phyloP scores from a whole-genome alignment of 2,113 vertebrate species.

The Nasalis larvatus region DNA sequence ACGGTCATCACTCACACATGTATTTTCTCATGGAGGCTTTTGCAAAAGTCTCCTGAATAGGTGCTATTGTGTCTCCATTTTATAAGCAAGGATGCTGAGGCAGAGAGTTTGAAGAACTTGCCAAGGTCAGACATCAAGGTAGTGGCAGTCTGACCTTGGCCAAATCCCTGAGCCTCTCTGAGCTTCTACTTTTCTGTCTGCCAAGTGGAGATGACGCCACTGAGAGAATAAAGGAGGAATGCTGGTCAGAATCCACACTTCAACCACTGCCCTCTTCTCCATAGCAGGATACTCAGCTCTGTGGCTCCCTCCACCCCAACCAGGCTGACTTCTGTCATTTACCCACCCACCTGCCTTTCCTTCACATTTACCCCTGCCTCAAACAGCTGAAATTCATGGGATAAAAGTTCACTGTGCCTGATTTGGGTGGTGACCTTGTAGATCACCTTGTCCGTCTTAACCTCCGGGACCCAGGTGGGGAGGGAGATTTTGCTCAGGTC shows the following conservation, averaged over 20 bases:
- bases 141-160: too few relatives aligned
- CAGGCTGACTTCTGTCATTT: background rate
- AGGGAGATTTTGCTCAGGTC: background rate
- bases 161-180: too few relatives aligned
- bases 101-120: background rate
- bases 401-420: background rate
- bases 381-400: background rate
- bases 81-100: fast-evolving
- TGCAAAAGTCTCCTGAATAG: fast-evolving
- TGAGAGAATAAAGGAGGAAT: too few relatives aligned
- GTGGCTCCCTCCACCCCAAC: background rate
- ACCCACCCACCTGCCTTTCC: too few relatives aligned
- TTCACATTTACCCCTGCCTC: too few relatives aligned
- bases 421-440: background rate
- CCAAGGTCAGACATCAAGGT: background rate
- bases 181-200: too few relatives aligned
- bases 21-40: background rate
- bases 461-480: background rate
- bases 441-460: background rate
- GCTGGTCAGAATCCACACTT: too few relatives aligned
- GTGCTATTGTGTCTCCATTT: fast-evolving
- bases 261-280: background rate
- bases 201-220: too few relatives aligned
- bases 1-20: fast-evolving
- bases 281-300: too few relatives aligned